A percentile compares a stretch with the other conserved stretches of the same genome.
Evolutionary conservation across 2,113 vertebrate genomes (phyloP).

Genomic region (Kryptolebias marmoratus): DNA sequence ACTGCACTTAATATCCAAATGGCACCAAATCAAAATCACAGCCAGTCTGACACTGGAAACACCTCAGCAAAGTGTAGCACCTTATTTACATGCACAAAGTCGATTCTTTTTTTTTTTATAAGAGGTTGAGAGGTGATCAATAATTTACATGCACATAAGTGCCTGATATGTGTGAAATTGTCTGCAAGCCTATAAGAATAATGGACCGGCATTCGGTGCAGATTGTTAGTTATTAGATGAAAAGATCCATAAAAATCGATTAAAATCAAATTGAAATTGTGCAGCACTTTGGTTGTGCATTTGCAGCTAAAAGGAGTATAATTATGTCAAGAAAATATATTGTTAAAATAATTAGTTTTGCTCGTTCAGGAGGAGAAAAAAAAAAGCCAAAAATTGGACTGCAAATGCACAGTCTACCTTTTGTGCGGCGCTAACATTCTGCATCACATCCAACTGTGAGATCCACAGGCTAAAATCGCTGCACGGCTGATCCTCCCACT

Average conservation of each 20-base stretch:
- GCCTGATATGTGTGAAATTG: conserved; percentile 59
- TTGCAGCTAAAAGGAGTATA: conserved; percentile 17
- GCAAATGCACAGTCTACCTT: conserved; percentile 4
- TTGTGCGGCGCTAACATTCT: conserved; percentile 15
- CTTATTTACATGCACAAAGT: conserved; percentile 67
- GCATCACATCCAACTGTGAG: conserved; percentile 20
- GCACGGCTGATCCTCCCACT: conserved; percentile 27
- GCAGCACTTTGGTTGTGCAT: conserved; percentile 21
- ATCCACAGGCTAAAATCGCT: conserved; percentile 19
- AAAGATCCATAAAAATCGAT: conserved; percentile 41
- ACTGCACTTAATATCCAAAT: conserved; percentile 74
- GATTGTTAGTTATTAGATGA: conserved; percentile 40
- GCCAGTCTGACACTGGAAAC: conserved; percentile 30
- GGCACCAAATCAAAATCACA: conserved; percentile 67
- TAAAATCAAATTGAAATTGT: conserved; percentile 46
- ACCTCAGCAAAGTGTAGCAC: conserved; percentile 43
- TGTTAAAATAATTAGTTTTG: conserved; percentile 19
- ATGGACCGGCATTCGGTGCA: conserved; percentile 37
- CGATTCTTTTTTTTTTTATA: conserved; percentile 13
- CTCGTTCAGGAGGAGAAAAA: conserved; percentile 26
- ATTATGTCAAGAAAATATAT: conserved; percentile 33
- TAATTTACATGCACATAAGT: conserved; percentile 67
- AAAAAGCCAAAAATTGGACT: conserved; percentile 10
- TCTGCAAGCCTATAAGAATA: conserved; percentile 36
- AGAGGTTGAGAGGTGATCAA: conserved; percentile 58